Conservation (phyloP, 2,797 vertebrate species). For the Pygocentrus nattereri region DNA sequence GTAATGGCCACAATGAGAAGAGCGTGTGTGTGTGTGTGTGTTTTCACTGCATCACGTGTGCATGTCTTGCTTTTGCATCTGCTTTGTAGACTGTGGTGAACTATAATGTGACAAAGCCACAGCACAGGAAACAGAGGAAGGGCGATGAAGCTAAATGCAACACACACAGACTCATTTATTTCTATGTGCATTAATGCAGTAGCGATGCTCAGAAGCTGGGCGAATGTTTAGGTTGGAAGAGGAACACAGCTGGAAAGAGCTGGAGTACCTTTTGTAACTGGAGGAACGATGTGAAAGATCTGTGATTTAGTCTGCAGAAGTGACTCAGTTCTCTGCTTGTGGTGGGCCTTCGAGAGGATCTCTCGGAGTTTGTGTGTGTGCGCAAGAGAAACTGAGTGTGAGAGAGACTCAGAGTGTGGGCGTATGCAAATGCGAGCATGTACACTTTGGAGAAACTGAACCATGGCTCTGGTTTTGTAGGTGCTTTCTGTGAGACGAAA, state of each 20-base stretch:
- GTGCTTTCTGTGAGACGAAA: no score
- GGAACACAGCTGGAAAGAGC: background rate
- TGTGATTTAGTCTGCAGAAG: background rate
- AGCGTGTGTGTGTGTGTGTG: background rate
- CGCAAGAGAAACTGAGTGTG: background rate
- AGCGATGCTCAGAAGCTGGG: no score
- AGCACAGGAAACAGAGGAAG: background rate
- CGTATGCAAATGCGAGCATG: background rate
- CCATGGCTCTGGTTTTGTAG: no score
- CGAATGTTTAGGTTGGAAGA: no score
- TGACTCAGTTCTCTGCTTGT: background rate
- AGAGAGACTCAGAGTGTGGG: background rate
- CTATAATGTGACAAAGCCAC: background rate
- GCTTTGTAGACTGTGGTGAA: background rate
- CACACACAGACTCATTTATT: no score
- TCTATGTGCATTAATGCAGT: no score
- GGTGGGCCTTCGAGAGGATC: background rate
- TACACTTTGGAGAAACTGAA: no score
- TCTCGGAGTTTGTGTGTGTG: background rate
- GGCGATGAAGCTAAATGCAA: no score
- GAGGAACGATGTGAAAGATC: background rate
- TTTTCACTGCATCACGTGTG: background rate
- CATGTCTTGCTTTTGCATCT: background rate
- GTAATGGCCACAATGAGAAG: no score
- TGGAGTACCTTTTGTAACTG: background rate